Evolutionary conservation across 1,140 invertebrate species (phyloP), one percentile per base, ranked within the genome.

Genomic region (Pteromalus puparum): DNA sequence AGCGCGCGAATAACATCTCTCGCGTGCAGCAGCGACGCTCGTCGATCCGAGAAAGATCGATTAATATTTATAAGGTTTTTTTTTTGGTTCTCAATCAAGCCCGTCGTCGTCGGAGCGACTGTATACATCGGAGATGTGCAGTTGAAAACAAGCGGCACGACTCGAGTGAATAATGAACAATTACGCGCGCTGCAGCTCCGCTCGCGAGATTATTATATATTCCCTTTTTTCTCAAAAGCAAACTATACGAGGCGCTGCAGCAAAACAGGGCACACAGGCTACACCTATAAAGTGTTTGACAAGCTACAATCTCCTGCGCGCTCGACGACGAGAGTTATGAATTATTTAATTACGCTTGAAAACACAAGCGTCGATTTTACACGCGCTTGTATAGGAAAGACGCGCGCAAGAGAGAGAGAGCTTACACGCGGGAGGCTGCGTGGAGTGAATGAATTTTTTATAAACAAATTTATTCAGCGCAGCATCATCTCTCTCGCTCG

Each of bases 21-120:
- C 78, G 30, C 28, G 12, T 26, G 30, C 10, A 67, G 28, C 67
- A 26, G 38, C 38, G 9, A 42, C 38, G 38, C 65, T 70, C 13
- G n/a, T 53, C 76, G 28, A 74, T 75, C 28, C 10, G 24, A 42
- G 38, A 42, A 42, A 10, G 38, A 42, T 82, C 72, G 80, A 82
- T 82, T 75, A 75, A 82, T 82, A 82, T 82, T 74, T 75, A 82
- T 82, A 82, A 75, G 80, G 46, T 9, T 42, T 12, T 18, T 18
- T 73, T 67, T 61, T 42, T 30, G 73, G 13, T n/a, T 30, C 68
- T 30, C 80, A 61, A 74, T 81, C 68, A 74, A 81, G 15, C 67
- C 21, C 65, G 30, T 28, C n/a, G 21, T 24, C 77, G 38, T 5
- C 30, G 30, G 0, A 34, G 34, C 30, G 1, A 15, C 18, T 53